Evolutionary conservation across 30 jellyfish, hydroid and myxozoan species (phyloP).

Genomic region (Aurelia sp.): DNA sequence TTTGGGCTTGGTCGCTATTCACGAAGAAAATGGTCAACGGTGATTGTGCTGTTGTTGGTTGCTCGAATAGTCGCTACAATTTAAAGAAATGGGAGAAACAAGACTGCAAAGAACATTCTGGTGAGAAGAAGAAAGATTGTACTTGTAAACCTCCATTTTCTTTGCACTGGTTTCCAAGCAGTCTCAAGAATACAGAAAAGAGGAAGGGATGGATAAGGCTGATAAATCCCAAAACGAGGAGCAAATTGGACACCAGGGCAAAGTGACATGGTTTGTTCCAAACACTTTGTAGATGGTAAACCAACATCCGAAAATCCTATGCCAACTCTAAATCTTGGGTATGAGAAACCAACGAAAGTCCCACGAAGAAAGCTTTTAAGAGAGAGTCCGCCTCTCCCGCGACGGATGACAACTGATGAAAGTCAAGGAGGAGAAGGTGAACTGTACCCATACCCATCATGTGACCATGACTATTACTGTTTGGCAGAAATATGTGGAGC

Average conservation of each 20-base stretch:
- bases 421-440: not conserved
- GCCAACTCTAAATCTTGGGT: constrained; percentile 25
- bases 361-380: not conserved
- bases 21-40: constrained; percentile 7
- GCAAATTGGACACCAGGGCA: constrained; percentile 4
- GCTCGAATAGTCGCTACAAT: constrained; percentile 20
- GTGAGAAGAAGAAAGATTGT: not conserved
- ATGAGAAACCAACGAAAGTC: not conserved
- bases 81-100: constrained; percentile 23
- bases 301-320: constrained; percentile 26
- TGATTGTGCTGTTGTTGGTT: constrained; percentile 47
- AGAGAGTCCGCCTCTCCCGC: not conserved
- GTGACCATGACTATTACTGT: constrained; percentile 12
- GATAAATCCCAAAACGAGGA: not conserved
- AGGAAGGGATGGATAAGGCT: constrained; percentile 7
- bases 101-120: constrained; percentile 13
- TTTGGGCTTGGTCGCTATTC: no score
- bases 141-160: constrained; percentile 25
- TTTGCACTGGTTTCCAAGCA: constrained; percentile 22
- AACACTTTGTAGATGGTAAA: constrained; percentile 55
- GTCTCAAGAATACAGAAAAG: not conserved
- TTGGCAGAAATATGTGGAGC: constrained; percentile 8
- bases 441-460: no score
- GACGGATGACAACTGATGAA: not conserved
- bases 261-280: constrained; percentile 51